Evolutionary conservation across 2,888 invertebrate species (phyloP), one percentile per base, ranked within the genome.

Genomic region (Prosapia bicincta): DNA sequence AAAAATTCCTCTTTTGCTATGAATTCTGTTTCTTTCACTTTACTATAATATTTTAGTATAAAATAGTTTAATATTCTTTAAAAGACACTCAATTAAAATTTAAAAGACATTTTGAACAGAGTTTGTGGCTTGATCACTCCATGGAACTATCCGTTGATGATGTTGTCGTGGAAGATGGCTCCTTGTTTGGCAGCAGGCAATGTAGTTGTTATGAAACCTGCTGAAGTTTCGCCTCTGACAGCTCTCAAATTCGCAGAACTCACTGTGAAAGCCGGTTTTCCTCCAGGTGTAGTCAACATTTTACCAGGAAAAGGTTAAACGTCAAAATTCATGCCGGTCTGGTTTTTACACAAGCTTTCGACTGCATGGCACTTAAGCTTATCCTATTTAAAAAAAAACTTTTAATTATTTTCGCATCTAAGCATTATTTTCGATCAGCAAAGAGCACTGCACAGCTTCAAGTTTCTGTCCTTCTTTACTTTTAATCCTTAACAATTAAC

Each of bases 71-170:
- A 54, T 54, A 20, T 54, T 54, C 54, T 9, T 38, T 6, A 28
- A 38, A 38, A 38, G 38, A 7, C 38, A 38, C 13, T 20, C 20
- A 9, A 54, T 54, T 54, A 54, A 54, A 20, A 54, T 54, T 5
- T 54, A 1, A 10, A 54, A 54, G 54, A 54, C 54, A 54, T 54
- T 54, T 54, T 54, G 54, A 54, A 54, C 81, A 91, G 96, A 0
- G 98, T 98, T 2, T 96, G 96, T 82, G 98, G 93, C 0, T 86
- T 98, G 20, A 91, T 98, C 20, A 97, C 97, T 0, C 98, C 98
- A 0, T 99, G 98, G 98, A 98, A 98, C 85, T 99, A 98, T 84
- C 98, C 98, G 0, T 86, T 99, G 10, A 98, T 99, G 98, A 99
- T 98, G 98, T 86, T 98, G 13, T 95, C 97, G 0, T 98, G 98